Percentiles rank a stretch among this genome's conserved stretches.
Conservation (phyloP, 2,113 vertebrate genomes). For the Acanthochromis polyacanthus region DNA sequence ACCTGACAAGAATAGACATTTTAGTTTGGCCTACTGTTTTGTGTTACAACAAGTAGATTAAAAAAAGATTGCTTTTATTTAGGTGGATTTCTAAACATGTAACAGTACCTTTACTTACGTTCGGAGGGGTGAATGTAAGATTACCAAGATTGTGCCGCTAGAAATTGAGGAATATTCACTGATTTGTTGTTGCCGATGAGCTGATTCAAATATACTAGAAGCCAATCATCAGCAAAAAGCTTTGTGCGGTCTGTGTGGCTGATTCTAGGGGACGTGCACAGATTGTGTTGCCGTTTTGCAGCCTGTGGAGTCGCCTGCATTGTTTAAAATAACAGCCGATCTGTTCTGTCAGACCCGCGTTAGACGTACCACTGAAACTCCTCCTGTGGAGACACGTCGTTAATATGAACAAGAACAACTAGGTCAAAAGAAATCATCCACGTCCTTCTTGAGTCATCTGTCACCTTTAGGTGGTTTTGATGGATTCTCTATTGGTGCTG, state of each 20-base stretch:
- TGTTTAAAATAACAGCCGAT: constrained; percentile 1
- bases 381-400: background rate
- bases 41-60: too few species aligned
- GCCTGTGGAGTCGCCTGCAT: background rate
- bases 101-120: too few species aligned
- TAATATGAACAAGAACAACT: constrained; percentile 30
- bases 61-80: too few species aligned
- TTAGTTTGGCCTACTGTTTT: too few species aligned
- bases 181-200: background rate
- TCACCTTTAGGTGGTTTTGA: constrained; percentile 55
- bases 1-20: too few species aligned
- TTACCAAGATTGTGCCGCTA: background rate
- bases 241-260: background rate
- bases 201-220: background rate
- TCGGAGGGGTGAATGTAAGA: too few species aligned
- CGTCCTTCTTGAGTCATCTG: constrained; percentile 37
- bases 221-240: background rate
- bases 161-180: background rate
- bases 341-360: background rate
- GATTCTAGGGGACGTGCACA: background rate
- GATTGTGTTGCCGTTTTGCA: background rate
- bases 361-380: background rate
- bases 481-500: constrained; percentile 45
- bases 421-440: constrained; percentile 49
- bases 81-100: too few species aligned